Conservation (phyloP, 2,888 invertebrate species). For the Therioaphis trifolii region DNA sequence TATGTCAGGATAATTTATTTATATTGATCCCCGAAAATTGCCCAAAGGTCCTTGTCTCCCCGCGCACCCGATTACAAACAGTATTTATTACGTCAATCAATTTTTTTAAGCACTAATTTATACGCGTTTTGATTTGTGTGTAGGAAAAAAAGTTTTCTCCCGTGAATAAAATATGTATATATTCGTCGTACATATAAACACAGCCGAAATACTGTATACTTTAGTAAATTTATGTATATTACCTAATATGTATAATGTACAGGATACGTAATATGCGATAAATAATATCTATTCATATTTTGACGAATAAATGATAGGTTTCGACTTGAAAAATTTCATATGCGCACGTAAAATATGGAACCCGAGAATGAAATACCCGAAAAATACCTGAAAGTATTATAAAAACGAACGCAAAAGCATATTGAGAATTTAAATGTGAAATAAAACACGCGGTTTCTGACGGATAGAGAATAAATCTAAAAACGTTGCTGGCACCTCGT, state of each 20-base stretch:
- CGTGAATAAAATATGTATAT: neutral
- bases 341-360: too few relatives aligned
- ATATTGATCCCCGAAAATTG: constrained; percentile 47
- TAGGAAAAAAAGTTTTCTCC: too few relatives aligned
- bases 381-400: too few relatives aligned
- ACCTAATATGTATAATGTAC: too few relatives aligned
- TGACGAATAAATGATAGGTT: neutral
- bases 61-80: neutral
- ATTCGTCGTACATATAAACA: neutral
- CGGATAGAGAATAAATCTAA: too few relatives aligned
- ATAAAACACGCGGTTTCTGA: too few relatives aligned
- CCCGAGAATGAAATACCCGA: too few relatives aligned
- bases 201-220: neutral
- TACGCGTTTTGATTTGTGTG: constrained; percentile 5
- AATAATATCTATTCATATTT: neutral
- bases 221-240: too few relatives aligned
- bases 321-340: too few relatives aligned
- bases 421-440: too few relatives aligned
- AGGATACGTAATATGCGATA: neutral
- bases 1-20: constrained; percentile 51
- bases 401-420: too few relatives aligned
- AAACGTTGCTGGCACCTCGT: too few relatives aligned
- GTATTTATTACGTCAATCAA: constrained; percentile 48
- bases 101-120: constrained; percentile 18
- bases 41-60: neutral